Percentiles rank a stretch among this genome's conserved stretches.
Conservation (phyloP, 30 jellyfish, hydroid and myxozoan species). For the Cassiopea xamachana region DNA sequence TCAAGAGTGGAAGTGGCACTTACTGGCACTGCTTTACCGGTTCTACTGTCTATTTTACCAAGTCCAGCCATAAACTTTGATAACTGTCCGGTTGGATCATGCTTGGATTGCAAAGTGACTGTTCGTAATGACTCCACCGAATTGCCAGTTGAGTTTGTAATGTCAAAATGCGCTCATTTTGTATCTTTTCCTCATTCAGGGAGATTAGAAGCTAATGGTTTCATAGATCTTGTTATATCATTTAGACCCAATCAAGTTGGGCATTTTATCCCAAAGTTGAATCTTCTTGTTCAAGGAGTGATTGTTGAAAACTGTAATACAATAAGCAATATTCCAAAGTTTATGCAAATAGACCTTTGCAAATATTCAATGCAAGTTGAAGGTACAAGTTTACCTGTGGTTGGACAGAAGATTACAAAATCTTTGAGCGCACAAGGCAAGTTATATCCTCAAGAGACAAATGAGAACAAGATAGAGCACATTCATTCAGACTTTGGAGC, state of each 20-base stretch:
- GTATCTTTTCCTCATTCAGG: constrained; percentile 76
- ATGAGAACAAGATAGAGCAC: constrained; percentile 2
- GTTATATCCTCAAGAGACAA: constrained; percentile 45
- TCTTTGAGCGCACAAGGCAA: constrained; percentile 76
- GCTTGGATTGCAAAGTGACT: constrained; percentile 44
- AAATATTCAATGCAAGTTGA: constrained; percentile 53
- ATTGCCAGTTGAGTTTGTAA: constrained; percentile 68
- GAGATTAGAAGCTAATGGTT: constrained; percentile 55
- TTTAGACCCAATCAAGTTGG: constrained; percentile 93
- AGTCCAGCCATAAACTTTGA: constrained; percentile 71
- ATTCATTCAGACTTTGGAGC: constrained; percentile 42
- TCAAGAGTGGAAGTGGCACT: constrained; percentile 87
- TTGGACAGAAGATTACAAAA: constrained; percentile 50
- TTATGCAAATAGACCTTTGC: constrained; percentile 58
- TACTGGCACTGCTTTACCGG: constrained; percentile 96
- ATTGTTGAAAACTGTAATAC: constrained; percentile 56
- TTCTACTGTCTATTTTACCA: constrained; percentile 81
- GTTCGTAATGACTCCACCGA: constrained; percentile 76
- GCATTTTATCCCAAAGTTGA: constrained; percentile 58
- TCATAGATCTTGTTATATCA: constrained; percentile 70
- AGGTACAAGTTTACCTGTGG: constrained; percentile 74
- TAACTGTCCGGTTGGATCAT: constrained; percentile 80
- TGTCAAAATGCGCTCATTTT: constrained; percentile 82
- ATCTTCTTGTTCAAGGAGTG: constrained; percentile 71
- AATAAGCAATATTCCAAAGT: constrained; percentile 50